phyloP scores from a whole-genome alignment of 2,113 vertebrate genomes.

The Salminus brasiliensis region DNA sequence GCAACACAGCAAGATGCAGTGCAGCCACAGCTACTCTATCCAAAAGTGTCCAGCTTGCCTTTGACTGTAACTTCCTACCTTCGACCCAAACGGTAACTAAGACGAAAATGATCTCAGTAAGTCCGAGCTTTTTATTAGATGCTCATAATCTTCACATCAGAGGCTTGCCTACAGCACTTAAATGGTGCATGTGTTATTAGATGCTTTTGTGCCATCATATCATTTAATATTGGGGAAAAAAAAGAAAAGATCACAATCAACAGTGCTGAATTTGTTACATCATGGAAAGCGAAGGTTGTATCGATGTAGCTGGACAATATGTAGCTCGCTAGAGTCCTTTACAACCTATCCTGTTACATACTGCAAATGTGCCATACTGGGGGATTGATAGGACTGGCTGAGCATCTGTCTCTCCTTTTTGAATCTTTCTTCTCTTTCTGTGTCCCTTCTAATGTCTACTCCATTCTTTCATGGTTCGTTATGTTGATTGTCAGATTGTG shows the following conservation, averaged over 20 bases:
- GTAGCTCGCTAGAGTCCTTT: constrained; percentile 32
- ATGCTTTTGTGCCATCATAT: constrained; percentile 4
- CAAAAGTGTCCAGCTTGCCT: background rate
- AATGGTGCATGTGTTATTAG: constrained; percentile 1
- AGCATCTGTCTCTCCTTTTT: background rate
- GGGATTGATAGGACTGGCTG: background rate
- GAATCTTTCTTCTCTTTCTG: background rate
- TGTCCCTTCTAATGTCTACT: background rate
- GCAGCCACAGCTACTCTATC: background rate
- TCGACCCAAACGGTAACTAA: background rate
- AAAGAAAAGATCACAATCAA: background rate
- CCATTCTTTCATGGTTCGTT: background rate
- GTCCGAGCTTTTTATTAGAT: background rate
- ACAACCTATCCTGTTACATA: background rate
- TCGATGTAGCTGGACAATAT: constrained; percentile 40
- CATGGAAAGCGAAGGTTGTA: background rate
- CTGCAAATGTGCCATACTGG: constrained; percentile 4
- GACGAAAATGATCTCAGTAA: background rate
- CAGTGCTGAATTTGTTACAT: background rate
- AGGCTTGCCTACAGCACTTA: constrained; percentile 20
- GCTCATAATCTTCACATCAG: no score
- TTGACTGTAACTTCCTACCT: background rate
- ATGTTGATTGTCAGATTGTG: background rate
- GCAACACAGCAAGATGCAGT: background rate
- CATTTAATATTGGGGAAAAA: background rate